phyloP scores from a whole-genome alignment of 2,113 vertebrate species.

The Oncorhynchus kisutch region DNA sequence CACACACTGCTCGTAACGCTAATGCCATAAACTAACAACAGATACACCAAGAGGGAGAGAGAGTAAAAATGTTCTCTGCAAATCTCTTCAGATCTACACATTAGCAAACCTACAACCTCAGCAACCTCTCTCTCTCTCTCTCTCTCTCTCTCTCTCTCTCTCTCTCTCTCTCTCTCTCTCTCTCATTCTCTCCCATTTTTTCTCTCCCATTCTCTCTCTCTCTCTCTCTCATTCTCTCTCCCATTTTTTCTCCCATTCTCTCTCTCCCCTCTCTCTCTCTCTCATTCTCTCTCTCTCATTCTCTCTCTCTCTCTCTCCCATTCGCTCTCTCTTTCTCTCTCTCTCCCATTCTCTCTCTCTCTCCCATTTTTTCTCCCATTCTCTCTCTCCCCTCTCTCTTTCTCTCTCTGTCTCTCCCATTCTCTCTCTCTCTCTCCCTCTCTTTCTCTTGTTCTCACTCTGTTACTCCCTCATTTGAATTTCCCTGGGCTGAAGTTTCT shows the following conservation, averaged over 20 bases:
- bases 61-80: conserved; percentile 37
- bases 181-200: conserved; percentile 20
- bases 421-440: conserved; percentile 40
- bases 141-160: conserved; percentile 50
- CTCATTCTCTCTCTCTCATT: conserved; percentile 24
- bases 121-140: conserved; percentile 65
- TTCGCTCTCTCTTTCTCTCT: conserved; percentile 48
- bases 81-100: conserved; percentile 79
- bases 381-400: conserved; percentile 35
- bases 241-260: not conserved
- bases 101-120: conserved; percentile 80
- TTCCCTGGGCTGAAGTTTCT: conserved; percentile 94
- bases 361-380: not conserved
- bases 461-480: conserved; percentile 83
- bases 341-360: conserved; percentile 44
- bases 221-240: conserved; percentile 31
- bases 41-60: conserved; percentile 49
- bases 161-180: conserved; percentile 32
- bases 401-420: conserved; percentile 20
- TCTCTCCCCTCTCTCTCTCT: conserved; percentile 21
- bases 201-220: no score
- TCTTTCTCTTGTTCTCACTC: conserved; percentile 55
- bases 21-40: conserved; percentile 76
- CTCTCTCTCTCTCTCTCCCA: conserved; percentile 31
- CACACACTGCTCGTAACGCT: conserved; percentile 65